Evolutionary conservation across 2,888 invertebrate genomes (phyloP).

Genomic region (Tanytarsus gracilentus): DNA sequence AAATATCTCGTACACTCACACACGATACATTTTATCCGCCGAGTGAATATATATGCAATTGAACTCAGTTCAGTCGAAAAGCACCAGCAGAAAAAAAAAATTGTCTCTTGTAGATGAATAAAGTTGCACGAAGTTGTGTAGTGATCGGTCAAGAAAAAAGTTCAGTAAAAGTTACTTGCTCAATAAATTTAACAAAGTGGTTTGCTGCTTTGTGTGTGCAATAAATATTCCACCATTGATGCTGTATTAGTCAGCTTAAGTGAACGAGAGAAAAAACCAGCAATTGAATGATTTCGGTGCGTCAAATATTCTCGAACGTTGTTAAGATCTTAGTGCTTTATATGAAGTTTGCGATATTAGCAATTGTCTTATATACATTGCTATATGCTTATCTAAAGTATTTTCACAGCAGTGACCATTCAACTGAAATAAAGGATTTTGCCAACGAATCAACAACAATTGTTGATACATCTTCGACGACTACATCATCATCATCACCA

Average conservation of each 20-base stretch:
- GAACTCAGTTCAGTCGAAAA: no score
- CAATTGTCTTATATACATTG: slow-evolving; percentile 5
- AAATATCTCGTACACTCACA: no score
- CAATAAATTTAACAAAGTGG: background rate
- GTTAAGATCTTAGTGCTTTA: slow-evolving; percentile 19
- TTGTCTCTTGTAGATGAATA: no score
- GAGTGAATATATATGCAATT: no score
- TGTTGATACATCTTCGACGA: no score
- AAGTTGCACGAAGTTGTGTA: background rate
- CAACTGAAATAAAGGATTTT: slow-evolving; percentile 13
- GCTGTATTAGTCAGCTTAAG: background rate
- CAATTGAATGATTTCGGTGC: slow-evolving; percentile 22
- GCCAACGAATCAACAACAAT: slow-evolving; percentile 5
- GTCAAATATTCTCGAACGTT: slow-evolving; percentile 14
- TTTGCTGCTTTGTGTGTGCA: background rate
- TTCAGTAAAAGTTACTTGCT: slow-evolving; percentile 27
- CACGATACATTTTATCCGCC: background rate
- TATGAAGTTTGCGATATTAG: background rate
- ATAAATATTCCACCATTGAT: slow-evolving; percentile 13
- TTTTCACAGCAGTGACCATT: background rate
- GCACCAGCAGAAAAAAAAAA: background rate
- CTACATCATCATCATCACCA: background rate
- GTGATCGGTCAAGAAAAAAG: slow-evolving; percentile 3
- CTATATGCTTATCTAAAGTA: background rate
- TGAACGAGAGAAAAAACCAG: background rate